Base-by-base conservation (phyloP, 2,113 vertebrate species). In the Trochalopteron elliotii region DNA sequence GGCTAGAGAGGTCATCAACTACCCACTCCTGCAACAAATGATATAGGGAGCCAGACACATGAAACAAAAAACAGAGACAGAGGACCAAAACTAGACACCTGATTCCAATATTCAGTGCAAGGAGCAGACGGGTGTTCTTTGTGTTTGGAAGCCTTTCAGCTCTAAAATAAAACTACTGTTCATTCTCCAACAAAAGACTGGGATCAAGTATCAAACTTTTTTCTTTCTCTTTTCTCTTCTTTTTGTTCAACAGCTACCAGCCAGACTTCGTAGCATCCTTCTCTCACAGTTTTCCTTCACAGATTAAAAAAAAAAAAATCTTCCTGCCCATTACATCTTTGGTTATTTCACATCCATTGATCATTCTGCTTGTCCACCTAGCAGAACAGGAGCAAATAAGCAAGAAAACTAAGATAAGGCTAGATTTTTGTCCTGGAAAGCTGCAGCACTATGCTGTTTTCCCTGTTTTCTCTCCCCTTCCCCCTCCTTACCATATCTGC, bases 131-230 rank as follows among this genome's bases (percentile, higher is more conserved):
- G 76, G 47, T 40, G 18, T 50, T 86, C 69, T 88, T 67, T 91
- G 84, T 83, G 67, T 78, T 93, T 83, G 71, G 94, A 90, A 76
- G 50, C 15, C 90, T 82, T 90, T 96, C 72, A 89, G 85, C 67
- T 81, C 86, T 74, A 75, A 97, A 91, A 95, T 79, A 83, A 91
- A 97, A 92, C 88, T 92, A 75, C 84, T 89, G 83, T 68, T 95
- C 25, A 7, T 35, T 93, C 90, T 92, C 71, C 64, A 86, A 76
- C 47, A 82, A 93, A 92, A 87, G 84, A 47, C 53, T 40, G 33
- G 65, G 71, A 89, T 93, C 91, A 67, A 91, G 69, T 94, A 97
- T 76, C 81, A 77, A 93, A 89, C 49, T 78, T 67, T 49, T 49
- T 25, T 31, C 65, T 42, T 75, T 60, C 88, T 63, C 59, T 95